phyloP scores from a whole-genome alignment of 2,797 vertebrate genomes.

The Cichlasoma orientale region DNA sequence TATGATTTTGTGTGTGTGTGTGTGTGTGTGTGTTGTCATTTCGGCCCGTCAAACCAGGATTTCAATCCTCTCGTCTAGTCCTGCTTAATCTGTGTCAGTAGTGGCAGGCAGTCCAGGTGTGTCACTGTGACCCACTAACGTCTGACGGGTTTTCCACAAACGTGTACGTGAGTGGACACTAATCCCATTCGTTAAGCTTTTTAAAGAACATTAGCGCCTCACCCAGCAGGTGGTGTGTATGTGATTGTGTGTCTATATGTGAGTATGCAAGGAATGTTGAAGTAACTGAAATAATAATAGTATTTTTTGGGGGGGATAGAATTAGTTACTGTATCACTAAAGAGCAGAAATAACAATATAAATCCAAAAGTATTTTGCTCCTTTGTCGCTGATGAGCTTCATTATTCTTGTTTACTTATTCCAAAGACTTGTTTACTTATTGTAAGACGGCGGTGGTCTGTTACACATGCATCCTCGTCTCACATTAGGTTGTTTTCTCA shows the following conservation, averaged over 20 bases:
- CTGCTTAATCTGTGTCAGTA: constrained; percentile 65
- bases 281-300: background rate
- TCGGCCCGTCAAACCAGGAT: background rate
- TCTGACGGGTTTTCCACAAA: constrained; percentile 70
- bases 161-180: constrained; percentile 58
- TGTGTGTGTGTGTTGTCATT: background rate
- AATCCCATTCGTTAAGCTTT: constrained; percentile 65
- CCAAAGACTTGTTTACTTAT: too few relatives aligned
- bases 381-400: constrained; percentile 3
- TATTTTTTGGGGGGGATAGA: background rate
- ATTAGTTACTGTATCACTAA: background rate
- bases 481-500: background rate
- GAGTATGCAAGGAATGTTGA: background rate
- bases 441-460: background rate
- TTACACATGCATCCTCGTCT: background rate
- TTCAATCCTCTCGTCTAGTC: background rate
- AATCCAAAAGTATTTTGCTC: background rate
- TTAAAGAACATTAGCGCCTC: constrained; percentile 69
- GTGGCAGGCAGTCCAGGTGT: constrained; percentile 67
- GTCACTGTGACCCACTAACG: constrained; percentile 74
- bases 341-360: background rate
- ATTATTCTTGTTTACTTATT: background rate
- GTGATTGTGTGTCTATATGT: constrained; percentile 1
- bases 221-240: constrained; percentile 60
- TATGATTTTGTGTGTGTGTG: too few relatives aligned